Base-by-base conservation (phyloP, 1,140 invertebrate genomes). In the Yoshiicerus persimilis region DNA sequence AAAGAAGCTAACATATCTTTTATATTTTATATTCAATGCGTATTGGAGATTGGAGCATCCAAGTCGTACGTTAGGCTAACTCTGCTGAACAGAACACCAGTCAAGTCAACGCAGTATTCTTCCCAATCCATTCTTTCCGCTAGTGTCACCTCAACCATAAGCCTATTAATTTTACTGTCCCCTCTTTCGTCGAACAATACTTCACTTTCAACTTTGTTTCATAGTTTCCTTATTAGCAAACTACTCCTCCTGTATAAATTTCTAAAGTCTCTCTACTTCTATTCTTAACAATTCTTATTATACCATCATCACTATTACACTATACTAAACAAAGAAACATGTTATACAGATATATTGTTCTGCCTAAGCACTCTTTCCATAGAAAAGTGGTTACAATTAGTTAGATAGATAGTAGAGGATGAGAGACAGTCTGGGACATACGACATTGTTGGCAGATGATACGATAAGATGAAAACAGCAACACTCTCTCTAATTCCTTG, bases 151-250 rank as follows among this genome's bases (percentile, higher is more conserved):
- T 80, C 75, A 80, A 36, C 75, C 75, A 80, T 80, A 32, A 80
- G 75, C 75, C 75, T 80, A 80, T 80, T 80, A 80, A 80, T 80
- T 80, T 80, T 38, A 80, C 75, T 36, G 75, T 80, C 75, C 75
- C 34, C 75, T 38, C 75, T 80, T 38, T 80, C 32, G 66, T 27
- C 66, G 66, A 70, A 70, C 66, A 70, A 70, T 70, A 70, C 66
- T 70, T 70, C 66, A 70, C 27, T 70, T 30, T 70, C 66, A 70
- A 70, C 66, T 70, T 70, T 30, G 27, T 30, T 70, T 25, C 66
- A 32, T 70, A 70, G 66, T 70, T 70, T 70, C 66, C 25, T 70
- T 70, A 70, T 70, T 70, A 70, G 25, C 10, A 13, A 47, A 16
- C 11, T 47, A 47, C 20, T 20, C 20, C 27, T 70, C 25, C 5